These are phyloP conservation scores for Tachyglossus aculeatus DNA, from an alignment of 2,797 vertebrate species.

Conservation along the genomic window DNA sequence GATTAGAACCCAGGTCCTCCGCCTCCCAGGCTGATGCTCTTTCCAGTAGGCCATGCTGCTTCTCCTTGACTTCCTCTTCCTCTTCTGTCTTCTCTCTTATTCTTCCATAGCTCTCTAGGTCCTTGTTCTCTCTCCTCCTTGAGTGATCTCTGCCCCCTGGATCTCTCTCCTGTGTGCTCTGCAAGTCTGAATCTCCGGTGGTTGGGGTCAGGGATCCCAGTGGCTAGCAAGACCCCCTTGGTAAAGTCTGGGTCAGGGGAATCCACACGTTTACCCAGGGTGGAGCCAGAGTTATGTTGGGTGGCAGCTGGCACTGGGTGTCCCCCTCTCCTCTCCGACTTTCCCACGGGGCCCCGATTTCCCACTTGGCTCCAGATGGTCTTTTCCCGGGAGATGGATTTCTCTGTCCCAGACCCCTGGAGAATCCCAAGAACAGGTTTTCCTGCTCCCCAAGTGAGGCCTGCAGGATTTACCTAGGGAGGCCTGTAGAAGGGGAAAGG, in stretches of 20 bases:
- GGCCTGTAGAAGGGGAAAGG: no score
- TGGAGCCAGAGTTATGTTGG: neutral
- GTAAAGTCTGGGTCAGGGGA: neutral
- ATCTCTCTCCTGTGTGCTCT: no score
- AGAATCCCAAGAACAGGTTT: neutral
- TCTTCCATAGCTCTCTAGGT: neutral
- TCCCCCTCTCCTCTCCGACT: neutral
- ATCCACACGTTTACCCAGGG: conserved; percentile 46
- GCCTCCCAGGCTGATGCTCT: no score
- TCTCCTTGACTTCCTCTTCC: neutral
- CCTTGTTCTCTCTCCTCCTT: neutral
- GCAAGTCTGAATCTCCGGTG: neutral
- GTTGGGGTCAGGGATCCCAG: neutral
- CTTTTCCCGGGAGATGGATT: neutral
- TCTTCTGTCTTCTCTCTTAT: no score
- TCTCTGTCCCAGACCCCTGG: neutral
- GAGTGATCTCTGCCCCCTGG: no score
- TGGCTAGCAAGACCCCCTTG: conserved; percentile 49
- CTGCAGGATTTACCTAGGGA: no score
- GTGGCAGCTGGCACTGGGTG: neutral
- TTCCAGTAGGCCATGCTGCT: no score
- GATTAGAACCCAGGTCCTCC: no score
- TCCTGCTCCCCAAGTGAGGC: no score
- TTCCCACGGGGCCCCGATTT: neutral
- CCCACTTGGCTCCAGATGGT: neutral